These are phyloP conservation scores for Pseudobourletiella spinata DNA, from an alignment of 1,140 invertebrate species.

Conservation along the genomic window DNA sequence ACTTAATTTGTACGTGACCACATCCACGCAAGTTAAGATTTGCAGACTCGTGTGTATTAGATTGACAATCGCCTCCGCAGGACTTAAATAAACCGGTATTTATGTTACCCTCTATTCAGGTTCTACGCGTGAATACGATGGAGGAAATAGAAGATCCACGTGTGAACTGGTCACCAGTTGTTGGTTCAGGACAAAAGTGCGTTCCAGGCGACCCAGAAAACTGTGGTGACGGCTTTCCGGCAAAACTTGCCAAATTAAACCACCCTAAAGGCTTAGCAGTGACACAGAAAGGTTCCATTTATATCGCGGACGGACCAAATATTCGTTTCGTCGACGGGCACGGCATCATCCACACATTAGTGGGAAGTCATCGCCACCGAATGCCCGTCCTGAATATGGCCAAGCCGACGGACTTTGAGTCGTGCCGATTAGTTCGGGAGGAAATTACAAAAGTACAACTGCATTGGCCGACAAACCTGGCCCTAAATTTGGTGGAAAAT, in stretches of 20 bases:
- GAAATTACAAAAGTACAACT: constrained; percentile 55
- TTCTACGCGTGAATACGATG: constrained; percentile 61
- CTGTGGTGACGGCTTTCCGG: constrained; percentile 88
- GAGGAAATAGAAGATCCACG: constrained; percentile 69
- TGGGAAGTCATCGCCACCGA: constrained; percentile 83
- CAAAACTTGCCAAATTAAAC: constrained; percentile 77
- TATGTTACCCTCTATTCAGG: too few relatives aligned
- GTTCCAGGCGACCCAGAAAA: constrained; percentile 78
- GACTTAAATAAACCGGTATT: too few relatives aligned
- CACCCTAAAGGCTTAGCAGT: constrained; percentile 93
- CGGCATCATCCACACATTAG: constrained; percentile 88
- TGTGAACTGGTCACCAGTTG: constrained; percentile 78
- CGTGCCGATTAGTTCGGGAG: constrained; percentile 24
- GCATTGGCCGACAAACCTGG: constrained; percentile 90
- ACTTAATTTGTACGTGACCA: too few relatives aligned
- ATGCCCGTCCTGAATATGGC: constrained; percentile 5
- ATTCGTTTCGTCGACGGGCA: constrained; percentile 79
- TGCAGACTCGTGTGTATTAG: too few relatives aligned
- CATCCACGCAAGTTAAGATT: too few relatives aligned
- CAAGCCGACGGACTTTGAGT: constrained; percentile 33
- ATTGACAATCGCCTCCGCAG: too few relatives aligned
- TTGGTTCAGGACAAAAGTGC: constrained; percentile 83
- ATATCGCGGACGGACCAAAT: constrained; percentile 88
- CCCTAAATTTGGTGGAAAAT: constrained; percentile 85
- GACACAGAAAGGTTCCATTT: constrained; percentile 81